Conservation (phyloP, 2,888 invertebrate species). For the Drosophila ustulata region DNA sequence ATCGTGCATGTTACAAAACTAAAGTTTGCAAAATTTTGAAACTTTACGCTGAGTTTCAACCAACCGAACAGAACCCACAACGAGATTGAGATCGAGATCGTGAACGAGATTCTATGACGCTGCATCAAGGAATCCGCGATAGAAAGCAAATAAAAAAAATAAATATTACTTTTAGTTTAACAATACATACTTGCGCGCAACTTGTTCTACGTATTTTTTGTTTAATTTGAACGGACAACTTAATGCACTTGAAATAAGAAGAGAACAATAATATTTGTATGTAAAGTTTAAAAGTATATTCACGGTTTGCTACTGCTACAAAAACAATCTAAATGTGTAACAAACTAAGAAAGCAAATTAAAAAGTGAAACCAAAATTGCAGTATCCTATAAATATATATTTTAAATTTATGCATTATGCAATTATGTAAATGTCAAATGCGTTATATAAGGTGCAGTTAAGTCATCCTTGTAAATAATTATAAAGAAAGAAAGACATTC, state of each 20-base stretch:
- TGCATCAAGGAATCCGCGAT: neutral
- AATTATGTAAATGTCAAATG: conserved; percentile 71
- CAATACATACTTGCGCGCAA: conserved; percentile 26
- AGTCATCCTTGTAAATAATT: conserved; percentile 85
- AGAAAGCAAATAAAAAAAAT: conserved; percentile 13
- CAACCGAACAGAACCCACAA: conserved; percentile 16
- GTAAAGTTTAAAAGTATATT: conserved; percentile 63
- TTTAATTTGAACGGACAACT: conserved; percentile 31
- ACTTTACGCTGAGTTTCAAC: neutral
- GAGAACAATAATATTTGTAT: conserved; percentile 61
- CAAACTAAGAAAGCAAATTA: conserved; percentile 31
- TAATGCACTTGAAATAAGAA: conserved; percentile 46
- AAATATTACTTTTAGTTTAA: conserved; percentile 1
- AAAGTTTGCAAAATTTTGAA: conserved; percentile 11
- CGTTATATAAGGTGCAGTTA: conserved; percentile 80
- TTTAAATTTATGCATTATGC: conserved; percentile 69
- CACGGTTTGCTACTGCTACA: conserved; percentile 62
- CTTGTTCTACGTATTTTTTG: conserved; percentile 30
- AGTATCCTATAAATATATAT: conserved; percentile 66
- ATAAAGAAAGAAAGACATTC: conserved; percentile 84
- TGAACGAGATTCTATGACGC: conserved; percentile 3
- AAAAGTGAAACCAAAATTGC: conserved; percentile 48
- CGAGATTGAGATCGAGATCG: conserved; percentile 6
- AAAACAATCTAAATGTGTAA: conserved; percentile 45
- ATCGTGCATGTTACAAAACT: conserved; percentile 30